These are phyloP conservation scores for Pseudocheirus occidentalis DNA, from an alignment of 2,797 vertebrate species.

Conservation along the genomic window DNA sequence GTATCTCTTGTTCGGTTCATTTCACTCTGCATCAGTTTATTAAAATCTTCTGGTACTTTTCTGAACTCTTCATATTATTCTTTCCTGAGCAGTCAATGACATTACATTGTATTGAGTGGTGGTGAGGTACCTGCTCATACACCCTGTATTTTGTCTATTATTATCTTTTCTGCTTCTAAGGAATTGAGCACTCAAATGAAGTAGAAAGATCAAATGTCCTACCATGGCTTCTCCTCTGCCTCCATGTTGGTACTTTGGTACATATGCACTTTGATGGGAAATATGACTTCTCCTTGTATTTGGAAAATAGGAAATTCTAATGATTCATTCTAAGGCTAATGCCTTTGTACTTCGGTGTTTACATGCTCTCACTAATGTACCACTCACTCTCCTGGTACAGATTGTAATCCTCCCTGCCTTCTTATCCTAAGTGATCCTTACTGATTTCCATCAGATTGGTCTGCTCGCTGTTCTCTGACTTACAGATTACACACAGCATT, in stretches of 20 bases:
- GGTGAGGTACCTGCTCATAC: neutral
- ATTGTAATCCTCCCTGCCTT: neutral
- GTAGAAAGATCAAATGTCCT: neutral
- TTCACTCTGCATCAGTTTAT: neutral
- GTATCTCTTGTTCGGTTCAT: neutral
- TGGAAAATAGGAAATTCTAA: neutral
- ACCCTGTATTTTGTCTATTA: neutral
- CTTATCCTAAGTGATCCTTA: neutral
- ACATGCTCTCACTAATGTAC: neutral
- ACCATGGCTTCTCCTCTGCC: neutral
- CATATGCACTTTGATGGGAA: neutral
- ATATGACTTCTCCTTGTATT: neutral
- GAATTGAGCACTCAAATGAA: neutral
- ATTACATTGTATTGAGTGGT: neutral
- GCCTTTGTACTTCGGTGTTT: neutral
- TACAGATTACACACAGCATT: neutral
- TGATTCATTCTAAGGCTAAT: neutral
- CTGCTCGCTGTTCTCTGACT: neutral
- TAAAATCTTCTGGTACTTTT: neutral
- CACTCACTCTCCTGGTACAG: neutral
- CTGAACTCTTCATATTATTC: neutral
- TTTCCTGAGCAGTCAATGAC: neutral
- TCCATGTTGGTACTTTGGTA: no score
- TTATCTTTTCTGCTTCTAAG: neutral
- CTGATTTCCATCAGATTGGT: neutral